Percentiles rank a stretch among this genome's conserved stretches.
These are phyloP conservation scores for Camelus dromedarius DNA, from an alignment of 2,113 vertebrate species.

Conservation along the genomic window DNA sequence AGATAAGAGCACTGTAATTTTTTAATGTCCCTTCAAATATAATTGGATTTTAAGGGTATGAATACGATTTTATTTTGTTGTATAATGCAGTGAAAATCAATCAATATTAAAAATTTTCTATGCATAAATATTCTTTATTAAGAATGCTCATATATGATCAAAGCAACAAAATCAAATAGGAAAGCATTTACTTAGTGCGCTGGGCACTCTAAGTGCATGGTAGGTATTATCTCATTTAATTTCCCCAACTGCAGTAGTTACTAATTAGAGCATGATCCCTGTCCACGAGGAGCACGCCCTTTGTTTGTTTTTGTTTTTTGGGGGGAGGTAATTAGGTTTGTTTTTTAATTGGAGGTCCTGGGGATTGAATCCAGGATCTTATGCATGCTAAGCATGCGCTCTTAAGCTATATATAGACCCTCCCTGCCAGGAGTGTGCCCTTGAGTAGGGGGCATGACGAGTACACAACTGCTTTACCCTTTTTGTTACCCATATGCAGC, in stretches of 20 bases:
- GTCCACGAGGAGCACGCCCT: too few species aligned
- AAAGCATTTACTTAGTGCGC: background rate
- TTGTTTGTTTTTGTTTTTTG: too few species aligned
- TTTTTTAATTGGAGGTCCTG: too few species aligned
- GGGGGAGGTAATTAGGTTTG: too few species aligned
- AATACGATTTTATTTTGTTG: background rate
- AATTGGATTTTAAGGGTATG: conserved; percentile 24
- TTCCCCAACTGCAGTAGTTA: background rate
- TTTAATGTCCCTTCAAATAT: background rate
- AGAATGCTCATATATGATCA: background rate
- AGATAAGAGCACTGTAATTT: background rate
- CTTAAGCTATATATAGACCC: too few species aligned
- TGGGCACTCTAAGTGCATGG: background rate
- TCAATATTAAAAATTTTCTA: background rate
- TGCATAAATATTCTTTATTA: background rate
- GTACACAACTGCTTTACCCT: background rate
- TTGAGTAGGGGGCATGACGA: background rate
- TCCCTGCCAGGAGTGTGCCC: too few species aligned
- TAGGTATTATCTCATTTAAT: background rate
- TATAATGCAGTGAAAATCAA: background rate
- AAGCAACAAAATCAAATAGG: background rate
- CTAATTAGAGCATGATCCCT: background rate
- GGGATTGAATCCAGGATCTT: too few species aligned
- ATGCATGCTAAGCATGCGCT: too few species aligned
- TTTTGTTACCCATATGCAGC: background rate